Conservation (phyloP, 2,113 vertebrate species). For the Narcine bancroftii region DNA sequence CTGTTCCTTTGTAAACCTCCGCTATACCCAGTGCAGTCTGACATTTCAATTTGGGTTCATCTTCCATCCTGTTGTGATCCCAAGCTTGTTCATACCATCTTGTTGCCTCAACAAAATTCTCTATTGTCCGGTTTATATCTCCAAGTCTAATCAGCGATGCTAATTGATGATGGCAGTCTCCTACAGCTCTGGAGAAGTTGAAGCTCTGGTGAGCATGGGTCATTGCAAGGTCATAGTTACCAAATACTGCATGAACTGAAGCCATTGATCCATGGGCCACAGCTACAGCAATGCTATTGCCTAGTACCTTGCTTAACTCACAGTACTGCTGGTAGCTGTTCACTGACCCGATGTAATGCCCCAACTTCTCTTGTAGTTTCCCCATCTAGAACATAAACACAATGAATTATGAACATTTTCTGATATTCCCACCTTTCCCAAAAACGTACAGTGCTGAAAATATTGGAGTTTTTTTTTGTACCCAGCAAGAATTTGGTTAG, state of each 20-base stretch:
- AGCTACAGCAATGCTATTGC: neutral
- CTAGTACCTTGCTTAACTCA: slow-evolving; percentile 5
- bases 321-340: slow-evolving; percentile 23
- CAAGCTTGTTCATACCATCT: slow-evolving; percentile 14
- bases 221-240: slow-evolving; percentile 17
- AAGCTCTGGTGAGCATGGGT: neutral
- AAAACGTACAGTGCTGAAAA: neutral
- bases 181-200: neutral
- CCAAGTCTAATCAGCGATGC: slow-evolving; percentile 5
- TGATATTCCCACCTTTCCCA: neutral
- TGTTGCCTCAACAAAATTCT: neutral
- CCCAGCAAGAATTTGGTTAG: neutral
- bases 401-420: neutral
- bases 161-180: neutral
- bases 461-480: neutral
- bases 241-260: neutral
- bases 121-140: neutral
- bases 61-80: neutral
- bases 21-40: slow-evolving; percentile 16
- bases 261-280: neutral
- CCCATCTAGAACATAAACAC: slow-evolving; percentile 27
- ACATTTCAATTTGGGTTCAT: neutral
- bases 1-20: slow-evolving; percentile 5
- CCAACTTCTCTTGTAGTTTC: slow-evolving; percentile 28
- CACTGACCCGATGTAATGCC: neutral